Conservation (phyloP, 2,797 vertebrate species). For the Thripadectes ignobilis region DNA sequence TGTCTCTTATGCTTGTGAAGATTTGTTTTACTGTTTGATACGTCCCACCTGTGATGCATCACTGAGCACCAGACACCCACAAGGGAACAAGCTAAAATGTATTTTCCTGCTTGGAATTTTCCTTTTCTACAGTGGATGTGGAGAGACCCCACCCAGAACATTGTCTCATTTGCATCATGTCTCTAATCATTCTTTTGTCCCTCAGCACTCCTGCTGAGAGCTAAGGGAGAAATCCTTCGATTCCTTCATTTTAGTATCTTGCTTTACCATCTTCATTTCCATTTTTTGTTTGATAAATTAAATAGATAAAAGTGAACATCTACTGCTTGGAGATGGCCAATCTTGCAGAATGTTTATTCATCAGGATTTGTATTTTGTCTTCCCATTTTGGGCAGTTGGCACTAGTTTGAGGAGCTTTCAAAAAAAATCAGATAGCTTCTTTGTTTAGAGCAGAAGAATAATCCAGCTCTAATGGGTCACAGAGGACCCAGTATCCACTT, state of each 20-base stretch:
- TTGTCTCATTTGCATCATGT: conserved; percentile 23
- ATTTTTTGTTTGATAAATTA: conserved; percentile 63
- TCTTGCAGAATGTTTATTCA: conserved; percentile 62
- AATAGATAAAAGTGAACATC: conserved; percentile 48
- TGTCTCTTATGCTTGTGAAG: background rate
- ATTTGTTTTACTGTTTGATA: conserved; percentile 54
- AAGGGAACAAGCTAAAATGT: conserved; percentile 35
- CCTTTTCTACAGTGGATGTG: background rate
- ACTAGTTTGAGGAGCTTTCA: conserved; percentile 8
- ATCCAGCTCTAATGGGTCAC: conserved; percentile 45
- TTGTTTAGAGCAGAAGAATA: conserved; percentile 33
- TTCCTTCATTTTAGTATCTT: conserved; percentile 55
- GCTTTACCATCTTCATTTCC: conserved; percentile 56
- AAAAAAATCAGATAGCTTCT: background rate
- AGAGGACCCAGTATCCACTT: conserved; percentile 35
- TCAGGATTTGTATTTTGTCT: conserved; percentile 38
- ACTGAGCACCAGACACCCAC: conserved; percentile 1
- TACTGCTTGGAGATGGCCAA: conserved; percentile 48
- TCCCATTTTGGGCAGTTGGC: conserved; percentile 17
- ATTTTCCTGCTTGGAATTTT: conserved; percentile 42
- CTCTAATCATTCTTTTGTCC: conserved; percentile 50
- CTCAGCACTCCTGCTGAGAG: conserved; percentile 22
- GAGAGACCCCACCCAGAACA: conserved; percentile 25
- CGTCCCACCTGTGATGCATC: conserved; percentile 28
- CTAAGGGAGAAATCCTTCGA: background rate